These are phyloP conservation scores for Solenopsis invicta DNA, from an alignment of 1,140 invertebrate species.

Conservation along the genomic window DNA sequence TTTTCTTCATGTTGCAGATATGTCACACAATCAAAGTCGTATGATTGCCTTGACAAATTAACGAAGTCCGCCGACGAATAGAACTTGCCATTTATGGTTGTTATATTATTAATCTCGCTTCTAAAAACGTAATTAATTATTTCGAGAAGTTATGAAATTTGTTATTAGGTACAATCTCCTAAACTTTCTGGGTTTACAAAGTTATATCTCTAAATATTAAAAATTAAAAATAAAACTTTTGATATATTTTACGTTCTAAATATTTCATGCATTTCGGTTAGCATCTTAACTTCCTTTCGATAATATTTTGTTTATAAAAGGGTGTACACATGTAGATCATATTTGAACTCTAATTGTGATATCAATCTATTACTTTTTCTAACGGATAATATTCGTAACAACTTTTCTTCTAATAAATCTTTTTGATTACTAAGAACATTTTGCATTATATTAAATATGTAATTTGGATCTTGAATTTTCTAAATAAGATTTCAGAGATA, in stretches of 20 bases:
- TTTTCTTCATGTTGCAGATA: constrained; percentile 77
- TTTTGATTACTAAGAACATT: constrained; percentile 9
- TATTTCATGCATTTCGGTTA: not conserved
- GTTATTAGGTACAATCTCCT: not conserved
- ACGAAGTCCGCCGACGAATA: constrained; percentile 78
- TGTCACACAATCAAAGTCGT: constrained; percentile 81
- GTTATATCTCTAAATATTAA: not conserved
- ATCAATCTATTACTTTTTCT: constrained; percentile 63
- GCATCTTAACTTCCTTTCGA: constrained; percentile 1
- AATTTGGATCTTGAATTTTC: constrained; percentile 8
- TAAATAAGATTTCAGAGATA: constrained; percentile 30
- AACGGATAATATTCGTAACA: constrained; percentile 22
- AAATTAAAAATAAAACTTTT: constrained; percentile 4
- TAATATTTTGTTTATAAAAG: not conserved
- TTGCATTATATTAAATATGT: not conserved
- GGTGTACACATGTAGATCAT: not conserved
- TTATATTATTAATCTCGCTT: constrained; percentile 7
- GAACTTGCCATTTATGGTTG: constrained; percentile 23
- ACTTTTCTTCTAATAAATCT: not conserved
- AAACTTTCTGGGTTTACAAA: not conserved
- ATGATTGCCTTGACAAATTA: constrained; percentile 82
- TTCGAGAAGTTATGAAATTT: not conserved
- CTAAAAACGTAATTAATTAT: constrained; percentile 2
- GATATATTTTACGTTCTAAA: constrained; percentile 2
- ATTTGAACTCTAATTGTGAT: constrained; percentile 66